Evolutionary conservation across 2,888 invertebrate genomes (phyloP), one percentile per base, ranked within the genome.

Genomic region (Tetranychus piercei): DNA sequence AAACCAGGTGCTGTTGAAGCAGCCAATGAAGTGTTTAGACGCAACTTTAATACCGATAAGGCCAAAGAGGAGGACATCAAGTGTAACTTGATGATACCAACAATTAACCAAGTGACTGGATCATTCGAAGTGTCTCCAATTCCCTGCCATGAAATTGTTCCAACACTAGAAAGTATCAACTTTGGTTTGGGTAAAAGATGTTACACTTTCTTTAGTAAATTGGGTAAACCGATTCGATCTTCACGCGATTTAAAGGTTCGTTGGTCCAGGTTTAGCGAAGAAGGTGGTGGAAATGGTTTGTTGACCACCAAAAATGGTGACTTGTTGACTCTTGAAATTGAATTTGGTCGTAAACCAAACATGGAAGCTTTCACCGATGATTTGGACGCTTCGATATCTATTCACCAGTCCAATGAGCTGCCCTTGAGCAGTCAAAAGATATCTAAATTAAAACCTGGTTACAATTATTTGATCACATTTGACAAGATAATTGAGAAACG

Each of bases 141-240:
- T 6, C 34, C 66, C 44, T 73, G 73, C 22, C n/a, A 66, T 18
- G 67, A 73, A 7, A 44, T 73, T 44, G 66, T 65, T 4, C 66
- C 34, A 11, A 23, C 34, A 1, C 5, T 73, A 15, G 67, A 73
- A 69, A 67, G 67, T 69, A 73, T 73, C 1, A 73, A 73, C 44
- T 73, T 66, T 69, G 73, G 67, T 8, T 43, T 44, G 44, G 66
- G 44, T 44, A 65, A 73, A 44, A 73, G 66, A 43, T 73, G 73
- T 45, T 69, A 22, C n/a, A 73, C 73, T 44, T 73, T 43, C 43
- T 73, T 73, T 15, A 73, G 73, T 73, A n/a, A 44, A 69, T 23
- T 73, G 44, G 34, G 20, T 20, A 65, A 22, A 34, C 9, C n/a
- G 4, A 23, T 9, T 69, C 43, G 71, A 44, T 34, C 43, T n/a